phyloP scores from a whole-genome alignment of 2,113 vertebrate genomes.

The Romanogobio albipinnatus region DNA sequence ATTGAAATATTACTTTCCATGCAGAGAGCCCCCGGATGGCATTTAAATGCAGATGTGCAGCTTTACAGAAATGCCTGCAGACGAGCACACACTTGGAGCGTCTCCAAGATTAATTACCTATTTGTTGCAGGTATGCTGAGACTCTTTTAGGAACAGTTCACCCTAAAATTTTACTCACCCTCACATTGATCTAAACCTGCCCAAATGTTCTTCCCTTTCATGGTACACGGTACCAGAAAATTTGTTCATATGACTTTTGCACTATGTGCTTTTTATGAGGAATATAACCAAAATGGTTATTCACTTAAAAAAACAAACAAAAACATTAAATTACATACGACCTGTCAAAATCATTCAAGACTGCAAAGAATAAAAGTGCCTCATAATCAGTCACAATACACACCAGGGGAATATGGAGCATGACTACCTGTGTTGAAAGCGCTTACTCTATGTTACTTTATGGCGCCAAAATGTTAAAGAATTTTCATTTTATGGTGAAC shows the following conservation, averaged over 20 bases:
- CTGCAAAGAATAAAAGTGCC: neutral
- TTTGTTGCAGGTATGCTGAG: neutral
- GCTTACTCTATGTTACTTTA: neutral
- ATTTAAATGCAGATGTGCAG: slow-evolving; percentile 76
- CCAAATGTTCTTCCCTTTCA: no score
- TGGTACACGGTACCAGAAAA: no score
- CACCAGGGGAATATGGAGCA: neutral
- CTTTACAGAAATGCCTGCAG: slow-evolving; percentile 64
- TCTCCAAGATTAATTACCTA: neutral
- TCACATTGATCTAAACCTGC: neutral
- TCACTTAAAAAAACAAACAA: neutral
- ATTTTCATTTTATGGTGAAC: neutral
- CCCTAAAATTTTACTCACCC: neutral
- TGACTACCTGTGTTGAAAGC: neutral
- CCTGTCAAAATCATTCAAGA: neutral
- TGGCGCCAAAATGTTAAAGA: neutral
- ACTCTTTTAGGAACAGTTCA: neutral
- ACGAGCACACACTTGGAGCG: neutral
- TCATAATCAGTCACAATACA: neutral
- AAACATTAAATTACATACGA: neutral
- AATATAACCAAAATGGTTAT: no score
- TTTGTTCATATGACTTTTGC: no score
- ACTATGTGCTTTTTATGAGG: no score
- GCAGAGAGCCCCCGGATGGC: slow-evolving; percentile 66
- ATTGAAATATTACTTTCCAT: slow-evolving; percentile 74